Conservation (phyloP, 1,140 invertebrate species). For the Himalopsyche phryganea region DNA sequence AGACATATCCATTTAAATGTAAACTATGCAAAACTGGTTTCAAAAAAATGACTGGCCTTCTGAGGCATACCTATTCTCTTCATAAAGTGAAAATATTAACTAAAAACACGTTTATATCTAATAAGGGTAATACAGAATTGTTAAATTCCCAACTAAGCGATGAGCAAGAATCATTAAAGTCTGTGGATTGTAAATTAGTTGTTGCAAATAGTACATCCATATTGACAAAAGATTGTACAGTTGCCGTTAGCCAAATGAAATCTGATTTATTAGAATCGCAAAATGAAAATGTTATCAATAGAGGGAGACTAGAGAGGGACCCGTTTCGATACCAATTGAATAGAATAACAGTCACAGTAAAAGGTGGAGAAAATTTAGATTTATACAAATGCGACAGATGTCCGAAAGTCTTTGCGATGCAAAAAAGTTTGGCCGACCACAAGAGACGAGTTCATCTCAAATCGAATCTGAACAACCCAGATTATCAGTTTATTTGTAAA, state of each 20-base stretch:
- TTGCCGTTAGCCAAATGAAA: not conserved
- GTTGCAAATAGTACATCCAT: not conserved
- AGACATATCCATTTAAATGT: not conserved
- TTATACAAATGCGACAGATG: slow-evolving; percentile 15
- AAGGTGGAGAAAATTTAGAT: slow-evolving; percentile 7
- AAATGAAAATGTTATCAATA: not conserved
- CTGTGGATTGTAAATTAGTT: not conserved
- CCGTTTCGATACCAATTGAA: not conserved
- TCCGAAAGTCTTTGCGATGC: slow-evolving; percentile 5
- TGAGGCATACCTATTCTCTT: not conserved
- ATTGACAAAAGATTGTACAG: not conserved
- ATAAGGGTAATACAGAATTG: too few relatives aligned
- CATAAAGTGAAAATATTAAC: too few relatives aligned
- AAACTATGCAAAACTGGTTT: not conserved
- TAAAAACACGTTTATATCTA: too few relatives aligned
- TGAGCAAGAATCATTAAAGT: not conserved
- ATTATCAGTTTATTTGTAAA: slow-evolving; percentile 5
- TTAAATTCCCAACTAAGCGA: too few relatives aligned
- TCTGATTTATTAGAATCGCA: not conserved
- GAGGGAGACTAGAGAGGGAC: not conserved
- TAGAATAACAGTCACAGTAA: not conserved
- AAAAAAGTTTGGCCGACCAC: slow-evolving; percentile 8
- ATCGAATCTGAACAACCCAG: slow-evolving; percentile 1
- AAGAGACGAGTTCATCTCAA: slow-evolving; percentile 4
- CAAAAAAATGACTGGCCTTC: not conserved